These are phyloP conservation scores for Coccyzus lansbergi DNA, from an alignment of 2,797 vertebrate genomes.

Conservation along the genomic window DNA sequence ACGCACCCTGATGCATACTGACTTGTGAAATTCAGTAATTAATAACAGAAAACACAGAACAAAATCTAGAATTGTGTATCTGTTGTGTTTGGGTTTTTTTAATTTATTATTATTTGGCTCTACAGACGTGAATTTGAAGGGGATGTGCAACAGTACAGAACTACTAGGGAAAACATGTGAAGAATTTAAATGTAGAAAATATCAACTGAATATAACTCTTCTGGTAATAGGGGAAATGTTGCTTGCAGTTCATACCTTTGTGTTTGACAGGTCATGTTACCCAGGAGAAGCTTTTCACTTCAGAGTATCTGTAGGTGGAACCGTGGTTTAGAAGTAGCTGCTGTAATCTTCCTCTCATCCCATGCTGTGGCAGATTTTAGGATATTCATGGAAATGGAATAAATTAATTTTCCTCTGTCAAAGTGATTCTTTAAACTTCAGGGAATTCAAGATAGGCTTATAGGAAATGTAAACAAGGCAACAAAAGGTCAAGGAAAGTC, in stretches of 20 bases:
- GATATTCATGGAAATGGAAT: not conserved
- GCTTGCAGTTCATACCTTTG: not conserved
- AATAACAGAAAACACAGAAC: not conserved
- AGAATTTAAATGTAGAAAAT: not conserved
- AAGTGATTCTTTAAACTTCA: not conserved
- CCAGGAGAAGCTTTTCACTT: not conserved
- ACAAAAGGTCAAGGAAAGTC: not conserved
- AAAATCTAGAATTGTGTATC: not conserved
- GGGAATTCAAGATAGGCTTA: not conserved
- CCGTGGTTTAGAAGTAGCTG: not conserved
- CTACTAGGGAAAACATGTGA: not conserved
- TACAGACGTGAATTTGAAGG: not conserved
- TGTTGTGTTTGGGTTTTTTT: not conserved
- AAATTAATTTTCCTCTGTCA: not conserved
- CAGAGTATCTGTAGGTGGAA: not conserved
- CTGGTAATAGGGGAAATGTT: not conserved
- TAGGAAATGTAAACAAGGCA: not conserved
- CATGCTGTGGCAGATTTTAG: not conserved
- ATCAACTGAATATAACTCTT: not conserved
- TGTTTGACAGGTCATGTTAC: constrained; percentile 23
- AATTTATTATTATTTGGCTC: not conserved
- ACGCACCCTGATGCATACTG: not conserved
- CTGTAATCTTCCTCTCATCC: not conserved
- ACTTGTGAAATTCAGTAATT: not conserved
- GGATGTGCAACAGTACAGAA: not conserved